Evolutionary conservation across 2,888 invertebrate genomes (phyloP).

Genomic region (Drosophila dives): DNA sequence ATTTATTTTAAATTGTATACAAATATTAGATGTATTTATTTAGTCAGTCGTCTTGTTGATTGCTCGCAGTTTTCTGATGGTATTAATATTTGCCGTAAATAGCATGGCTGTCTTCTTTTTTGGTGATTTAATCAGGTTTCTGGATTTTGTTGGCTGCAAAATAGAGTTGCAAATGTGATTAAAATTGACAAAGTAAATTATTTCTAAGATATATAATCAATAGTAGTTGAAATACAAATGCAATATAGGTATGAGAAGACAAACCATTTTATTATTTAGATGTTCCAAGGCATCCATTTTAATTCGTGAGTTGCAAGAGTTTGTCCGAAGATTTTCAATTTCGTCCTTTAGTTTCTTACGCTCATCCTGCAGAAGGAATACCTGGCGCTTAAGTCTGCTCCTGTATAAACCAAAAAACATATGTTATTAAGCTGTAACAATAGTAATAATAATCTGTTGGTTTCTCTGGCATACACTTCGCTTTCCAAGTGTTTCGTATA

Average conservation of each 20-base stretch:
- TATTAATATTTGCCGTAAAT: slow-evolving; percentile 34
- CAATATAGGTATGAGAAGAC: not conserved
- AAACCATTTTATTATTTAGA: not conserved
- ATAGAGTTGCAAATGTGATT: not conserved
- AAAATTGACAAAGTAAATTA: not conserved
- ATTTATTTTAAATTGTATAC: not conserved
- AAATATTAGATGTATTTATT: not conserved
- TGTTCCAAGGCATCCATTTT: slow-evolving; percentile 5
- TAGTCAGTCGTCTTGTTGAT: slow-evolving; percentile 27
- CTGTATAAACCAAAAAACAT: slow-evolving; percentile 10
- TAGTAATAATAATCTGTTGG: not conserved
- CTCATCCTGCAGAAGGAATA: slow-evolving; percentile 46
- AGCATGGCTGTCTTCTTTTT: slow-evolving; percentile 42
- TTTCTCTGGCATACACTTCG: slow-evolving; percentile 47
- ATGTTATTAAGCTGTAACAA: not conserved
- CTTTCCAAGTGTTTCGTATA: slow-evolving; percentile 53
- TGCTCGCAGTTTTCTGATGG: slow-evolving; percentile 17
- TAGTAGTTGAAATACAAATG: not conserved
- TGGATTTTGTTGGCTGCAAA: slow-evolving; percentile 22
- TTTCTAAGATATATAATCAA: not conserved
- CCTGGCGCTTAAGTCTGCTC: slow-evolving; percentile 40
- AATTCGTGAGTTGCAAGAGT: not conserved
- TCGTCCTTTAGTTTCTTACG: slow-evolving; percentile 45
- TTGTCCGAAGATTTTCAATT: slow-evolving; percentile 32
- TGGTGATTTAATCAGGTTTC: not conserved